Evolutionary conservation across 2,888 invertebrate genomes (phyloP), one percentile per base, ranked within the genome.

Genomic region (Calameuta filiformis): DNA sequence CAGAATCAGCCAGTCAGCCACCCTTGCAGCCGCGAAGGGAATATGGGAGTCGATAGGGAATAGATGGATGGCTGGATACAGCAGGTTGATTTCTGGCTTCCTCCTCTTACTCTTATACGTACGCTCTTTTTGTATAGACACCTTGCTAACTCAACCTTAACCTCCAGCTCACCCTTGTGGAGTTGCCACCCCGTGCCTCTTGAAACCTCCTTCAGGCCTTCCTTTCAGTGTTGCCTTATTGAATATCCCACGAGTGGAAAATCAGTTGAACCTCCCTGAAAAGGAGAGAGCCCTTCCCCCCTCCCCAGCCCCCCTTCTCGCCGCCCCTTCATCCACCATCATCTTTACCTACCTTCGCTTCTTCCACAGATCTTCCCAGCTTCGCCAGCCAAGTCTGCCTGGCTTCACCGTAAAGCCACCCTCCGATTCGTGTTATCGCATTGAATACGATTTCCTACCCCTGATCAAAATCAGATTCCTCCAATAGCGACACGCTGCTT

Each of bases 211-310:
- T 88, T 83, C 82, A 83, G 83, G 80, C 83, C 85, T 88, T 88
- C 87, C 87, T 88, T 87, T 91, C 88, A 88, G 80, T 87, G 87
- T 87, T 89, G 87, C 89, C 86, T 90, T 91, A 91, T 91, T 90
- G 91, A 91, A 90, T 90, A 90, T 89, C 87, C 88, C 89, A 86
- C 88, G 85, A 90, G 89, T 89, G 90, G 90, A 89, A 89, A 89
- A 90, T 90, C 89, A 88, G 89, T 89, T 86, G 81, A 87, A 86
- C 85, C 82, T 82, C 81, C 81, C 79, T 88, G 87, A 89, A 89
- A 56, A 88, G 87, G 85, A 83, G 85, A 81, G 56, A 56, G 56
- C 82, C 83, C 81, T 83, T 83, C 80, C 79, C 79, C 77, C 33
- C 33, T 33, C 4, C 77, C 82, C 82, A 77, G 37, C 80, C 73